Conservation (phyloP, 2,113 vertebrate genomes). For the Centropristis striata region DNA sequence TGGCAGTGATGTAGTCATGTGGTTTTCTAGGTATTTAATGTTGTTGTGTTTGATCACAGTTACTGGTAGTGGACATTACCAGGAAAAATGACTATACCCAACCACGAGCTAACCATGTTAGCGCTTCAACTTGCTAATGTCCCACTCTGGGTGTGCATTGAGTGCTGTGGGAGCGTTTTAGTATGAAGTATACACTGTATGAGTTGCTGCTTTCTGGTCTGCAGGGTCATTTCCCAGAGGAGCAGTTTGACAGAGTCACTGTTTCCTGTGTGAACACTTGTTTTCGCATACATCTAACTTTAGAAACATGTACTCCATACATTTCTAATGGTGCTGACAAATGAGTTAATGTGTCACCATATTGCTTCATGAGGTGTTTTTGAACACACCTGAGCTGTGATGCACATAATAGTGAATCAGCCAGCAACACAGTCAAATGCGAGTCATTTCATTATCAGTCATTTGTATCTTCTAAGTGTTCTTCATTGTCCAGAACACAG, state of each 20-base stretch:
- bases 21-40: no score
- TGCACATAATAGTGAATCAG: background rate
- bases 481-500: background rate
- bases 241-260: conserved; percentile 35
- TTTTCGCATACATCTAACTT: conserved; percentile 33
- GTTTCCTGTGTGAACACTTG: conserved; percentile 58
- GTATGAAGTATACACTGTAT: no score
- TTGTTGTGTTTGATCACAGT: no score
- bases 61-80: no score
- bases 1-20: no score
- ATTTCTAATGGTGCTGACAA: background rate
- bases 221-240: conserved; percentile 31
- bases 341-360: background rate
- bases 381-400: background rate
- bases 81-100: no score
- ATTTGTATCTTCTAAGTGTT: background rate
- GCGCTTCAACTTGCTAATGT: background rate
- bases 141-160: background rate
- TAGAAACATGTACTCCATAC: background rate
- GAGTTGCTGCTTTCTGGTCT: background rate
- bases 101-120: no score
- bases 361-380: background rate
- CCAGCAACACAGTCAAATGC: background rate
- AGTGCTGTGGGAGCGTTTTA: background rate
- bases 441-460: background rate